Percentiles rank a stretch among this genome's conserved stretches.
These are phyloP conservation scores for Trogon surrucura DNA, from an alignment of 2,113 vertebrate genomes.

Conservation along the genomic window DNA sequence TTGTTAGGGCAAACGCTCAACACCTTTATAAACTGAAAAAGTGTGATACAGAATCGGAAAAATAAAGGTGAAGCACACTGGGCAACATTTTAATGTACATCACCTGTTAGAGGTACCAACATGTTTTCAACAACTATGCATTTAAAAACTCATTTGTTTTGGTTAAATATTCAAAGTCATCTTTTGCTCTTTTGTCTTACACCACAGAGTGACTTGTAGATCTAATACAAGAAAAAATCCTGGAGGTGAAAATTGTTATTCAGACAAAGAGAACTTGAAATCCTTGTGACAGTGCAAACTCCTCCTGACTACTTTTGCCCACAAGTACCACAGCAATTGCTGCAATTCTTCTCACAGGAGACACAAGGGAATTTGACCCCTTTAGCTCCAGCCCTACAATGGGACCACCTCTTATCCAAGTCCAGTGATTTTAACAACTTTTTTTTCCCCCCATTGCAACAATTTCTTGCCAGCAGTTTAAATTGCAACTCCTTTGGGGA, in stretches of 20 bases:
- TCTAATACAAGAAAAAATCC: background rate
- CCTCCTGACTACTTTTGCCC: background rate
- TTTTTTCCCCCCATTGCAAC: background rate
- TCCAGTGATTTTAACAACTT: background rate
- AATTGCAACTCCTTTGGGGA: background rate
- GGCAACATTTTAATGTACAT: background rate
- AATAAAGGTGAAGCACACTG: background rate
- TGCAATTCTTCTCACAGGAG: background rate
- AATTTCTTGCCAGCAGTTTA: background rate
- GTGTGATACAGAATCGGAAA: background rate
- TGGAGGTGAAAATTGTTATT: background rate
- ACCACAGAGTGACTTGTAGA: background rate
- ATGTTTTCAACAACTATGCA: background rate
- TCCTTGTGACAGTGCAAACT: background rate
- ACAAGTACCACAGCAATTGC: background rate
- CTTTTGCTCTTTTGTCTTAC: background rate
- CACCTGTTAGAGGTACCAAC: background rate
- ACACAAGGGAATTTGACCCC: background rate
- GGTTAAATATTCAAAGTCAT: background rate
- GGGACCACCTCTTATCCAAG: background rate
- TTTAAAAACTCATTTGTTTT: background rate
- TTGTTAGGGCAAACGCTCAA: background rate
- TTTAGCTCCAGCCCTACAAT: background rate
- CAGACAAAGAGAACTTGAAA: background rate
- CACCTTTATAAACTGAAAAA: background rate